A percentile compares a stretch with the other conserved stretches of the same genome.
phyloP scores from a whole-genome alignment of 2,888 invertebrate species.

The Xylota segnis region DNA sequence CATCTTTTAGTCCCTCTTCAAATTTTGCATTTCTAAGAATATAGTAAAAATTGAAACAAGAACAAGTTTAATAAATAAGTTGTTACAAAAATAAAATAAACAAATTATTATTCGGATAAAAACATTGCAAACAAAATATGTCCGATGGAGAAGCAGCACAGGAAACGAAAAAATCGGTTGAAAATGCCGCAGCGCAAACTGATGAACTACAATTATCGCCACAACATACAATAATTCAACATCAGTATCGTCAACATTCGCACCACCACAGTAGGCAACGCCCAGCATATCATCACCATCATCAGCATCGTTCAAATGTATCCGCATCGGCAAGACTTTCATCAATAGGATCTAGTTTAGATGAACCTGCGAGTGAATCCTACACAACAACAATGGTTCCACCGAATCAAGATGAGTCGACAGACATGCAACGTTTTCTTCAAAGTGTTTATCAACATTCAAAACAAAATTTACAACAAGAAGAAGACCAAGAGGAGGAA shows the following conservation, averaged over 20 bases:
- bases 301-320: conserved; percentile 39
- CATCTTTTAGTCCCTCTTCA: not conserved
- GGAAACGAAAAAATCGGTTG: conserved; percentile 61
- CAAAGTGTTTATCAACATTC: conserved; percentile 2
- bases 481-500: not conserved
- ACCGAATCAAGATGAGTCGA: conserved; percentile 10
- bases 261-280: conserved; percentile 19
- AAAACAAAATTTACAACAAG: conserved; percentile 10
- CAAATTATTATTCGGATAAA: not conserved
- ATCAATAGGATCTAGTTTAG: conserved; percentile 23
- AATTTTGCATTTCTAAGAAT: not conserved
- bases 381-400: conserved; percentile 11
- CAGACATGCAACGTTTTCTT: conserved; percentile 19
- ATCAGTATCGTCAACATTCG: conserved; percentile 24
- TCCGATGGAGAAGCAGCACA: conserved; percentile 70
- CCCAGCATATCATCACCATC: conserved; percentile 21
- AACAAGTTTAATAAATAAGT: not conserved
- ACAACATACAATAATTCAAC: not conserved
- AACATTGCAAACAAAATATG: conserved; percentile 43
- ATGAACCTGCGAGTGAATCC: conserved; percentile 26
- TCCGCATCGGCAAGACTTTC: conserved; percentile 6
- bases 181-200: conserved; percentile 27
- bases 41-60: not conserved
- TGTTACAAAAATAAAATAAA: not conserved
- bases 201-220: conserved; percentile 8